Conservation (phyloP, 1,140 invertebrate species). For the Drosophila saltans region DNA sequence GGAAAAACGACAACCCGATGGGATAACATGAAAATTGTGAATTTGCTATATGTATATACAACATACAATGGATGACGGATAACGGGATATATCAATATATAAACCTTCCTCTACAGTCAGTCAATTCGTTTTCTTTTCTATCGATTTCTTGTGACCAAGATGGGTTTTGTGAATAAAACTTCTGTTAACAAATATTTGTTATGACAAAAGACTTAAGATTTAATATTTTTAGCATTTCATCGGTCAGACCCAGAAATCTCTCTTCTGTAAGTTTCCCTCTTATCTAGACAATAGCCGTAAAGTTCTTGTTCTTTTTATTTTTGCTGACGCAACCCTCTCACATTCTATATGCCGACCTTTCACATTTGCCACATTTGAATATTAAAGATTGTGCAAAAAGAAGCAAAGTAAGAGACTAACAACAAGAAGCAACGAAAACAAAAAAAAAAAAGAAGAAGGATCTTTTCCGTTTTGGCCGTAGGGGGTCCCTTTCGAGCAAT, state of each 20-base stretch:
- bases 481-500: constrained; percentile 19
- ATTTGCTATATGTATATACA: constrained; percentile 15
- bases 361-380: constrained; percentile 60
- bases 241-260: no score
- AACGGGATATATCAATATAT: no score
- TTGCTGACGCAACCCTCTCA: constrained; percentile 25
- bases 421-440: constrained; percentile 28
- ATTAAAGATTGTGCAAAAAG: constrained; percentile 66
- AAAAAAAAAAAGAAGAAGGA: not conserved
- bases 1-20: constrained; percentile 33
- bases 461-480: constrained; percentile 5
- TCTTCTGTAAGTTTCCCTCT: no score
- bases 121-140: not conserved
- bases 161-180: no score
- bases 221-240: not conserved
- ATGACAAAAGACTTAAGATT: not conserved
- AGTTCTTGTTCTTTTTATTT: constrained; percentile 4
- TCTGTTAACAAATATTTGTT: not conserved
- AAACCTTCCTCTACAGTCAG: no score
- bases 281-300: no score
- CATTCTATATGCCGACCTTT: constrained; percentile 12
- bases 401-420: constrained; percentile 24
- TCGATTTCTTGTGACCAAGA: constrained; percentile 33
- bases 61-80: not conserved
- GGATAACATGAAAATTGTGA: constrained; percentile 24